phyloP scores from a whole-genome alignment of 2,888 invertebrate species.

The Eurois occulta region DNA sequence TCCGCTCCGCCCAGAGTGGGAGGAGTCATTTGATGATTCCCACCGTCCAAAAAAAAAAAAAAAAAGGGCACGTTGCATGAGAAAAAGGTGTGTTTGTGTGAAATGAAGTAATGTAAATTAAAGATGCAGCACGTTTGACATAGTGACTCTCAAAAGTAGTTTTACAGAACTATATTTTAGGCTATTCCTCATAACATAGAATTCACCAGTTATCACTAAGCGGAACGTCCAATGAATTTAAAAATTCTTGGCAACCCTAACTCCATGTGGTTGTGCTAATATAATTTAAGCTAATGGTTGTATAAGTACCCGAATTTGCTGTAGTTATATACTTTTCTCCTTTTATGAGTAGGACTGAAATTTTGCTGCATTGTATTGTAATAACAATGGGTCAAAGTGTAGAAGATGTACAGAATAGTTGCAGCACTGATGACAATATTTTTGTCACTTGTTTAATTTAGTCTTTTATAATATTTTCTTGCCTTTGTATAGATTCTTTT shows the following conservation, averaged over 20 bases:
- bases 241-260: slow-evolving; percentile 31
- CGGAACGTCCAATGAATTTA: slow-evolving; percentile 2
- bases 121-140: background rate
- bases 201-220: slow-evolving; percentile 22
- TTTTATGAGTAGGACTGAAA: background rate
- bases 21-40: too few relatives aligned
- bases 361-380: background rate
- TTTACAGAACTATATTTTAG: background rate
- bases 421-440: too few relatives aligned
- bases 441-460: too few relatives aligned
- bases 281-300: slow-evolving; percentile 32
- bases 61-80: background rate
- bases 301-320: slow-evolving; percentile 27
- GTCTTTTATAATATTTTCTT: too few relatives aligned
- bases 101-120: background rate
- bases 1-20: too few relatives aligned
- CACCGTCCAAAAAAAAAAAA: too few relatives aligned
- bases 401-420: background rate
- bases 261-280: slow-evolving; percentile 12
- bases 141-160: background rate
- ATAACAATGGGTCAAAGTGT: background rate
- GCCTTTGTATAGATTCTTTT: too few relatives aligned
- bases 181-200: background rate
- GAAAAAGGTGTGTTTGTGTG: background rate
- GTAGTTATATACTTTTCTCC: background rate